phyloP scores from a whole-genome alignment of 1,140 invertebrate genomes.

The Euwallacea similis region DNA sequence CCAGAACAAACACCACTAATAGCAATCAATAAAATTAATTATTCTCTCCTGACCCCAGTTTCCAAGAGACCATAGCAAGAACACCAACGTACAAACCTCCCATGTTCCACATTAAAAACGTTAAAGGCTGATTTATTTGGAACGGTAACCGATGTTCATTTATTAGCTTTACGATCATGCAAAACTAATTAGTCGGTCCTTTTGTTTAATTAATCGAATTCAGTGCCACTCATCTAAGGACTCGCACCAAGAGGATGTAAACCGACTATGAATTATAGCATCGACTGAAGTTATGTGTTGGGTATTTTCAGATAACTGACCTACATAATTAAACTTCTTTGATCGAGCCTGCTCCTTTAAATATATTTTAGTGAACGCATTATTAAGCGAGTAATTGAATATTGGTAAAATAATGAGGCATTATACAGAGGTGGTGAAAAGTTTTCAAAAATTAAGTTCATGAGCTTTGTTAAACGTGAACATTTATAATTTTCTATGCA shows the following conservation, averaged over 20 bases:
- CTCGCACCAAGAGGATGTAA: neutral
- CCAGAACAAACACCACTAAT: no score
- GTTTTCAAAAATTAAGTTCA: no score
- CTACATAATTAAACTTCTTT: neutral
- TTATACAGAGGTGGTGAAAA: no score
- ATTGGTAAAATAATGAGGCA: no score
- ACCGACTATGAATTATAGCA: neutral
- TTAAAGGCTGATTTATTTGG: conserved; percentile 19
- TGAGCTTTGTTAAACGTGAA: no score
- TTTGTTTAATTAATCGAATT: conserved; percentile 26
- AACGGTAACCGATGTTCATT: conserved; percentile 28
- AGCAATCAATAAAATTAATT: no score
- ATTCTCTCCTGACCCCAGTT: neutral
- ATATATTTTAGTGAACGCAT: no score
- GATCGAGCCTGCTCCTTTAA: neutral
- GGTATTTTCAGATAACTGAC: neutral
- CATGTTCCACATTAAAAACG: conserved; percentile 22
- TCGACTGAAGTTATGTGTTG: neutral
- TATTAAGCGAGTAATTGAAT: no score
- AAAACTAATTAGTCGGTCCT: conserved; percentile 29
- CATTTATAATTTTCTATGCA: no score
- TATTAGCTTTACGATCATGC: conserved; percentile 24
- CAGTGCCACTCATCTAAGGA: conserved; percentile 10
- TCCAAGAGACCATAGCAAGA: conserved; percentile 5
- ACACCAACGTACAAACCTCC: conserved; percentile 3